phyloP scores from a whole-genome alignment of 1,140 invertebrate genomes.

The Plodia interpunctella region DNA sequence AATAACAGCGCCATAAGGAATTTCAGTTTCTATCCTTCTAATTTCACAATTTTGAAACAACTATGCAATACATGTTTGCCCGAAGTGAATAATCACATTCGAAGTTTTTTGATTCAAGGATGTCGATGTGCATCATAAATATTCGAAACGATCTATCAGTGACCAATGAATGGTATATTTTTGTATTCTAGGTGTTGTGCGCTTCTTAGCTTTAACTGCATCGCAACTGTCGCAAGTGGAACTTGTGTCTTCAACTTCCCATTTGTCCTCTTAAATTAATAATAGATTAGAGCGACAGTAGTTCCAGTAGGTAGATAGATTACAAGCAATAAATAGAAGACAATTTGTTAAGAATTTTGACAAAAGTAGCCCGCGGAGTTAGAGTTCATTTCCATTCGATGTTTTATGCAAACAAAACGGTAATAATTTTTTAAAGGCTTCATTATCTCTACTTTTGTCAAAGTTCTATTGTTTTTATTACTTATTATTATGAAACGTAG shows the following conservation, averaged over 20 bases:
- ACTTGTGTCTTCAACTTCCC: constrained; percentile 14
- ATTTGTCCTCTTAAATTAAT: constrained; percentile 3
- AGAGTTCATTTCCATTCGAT: not conserved
- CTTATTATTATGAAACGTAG: constrained; percentile 34
- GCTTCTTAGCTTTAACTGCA: constrained; percentile 29
- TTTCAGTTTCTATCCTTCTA: too few species aligned
- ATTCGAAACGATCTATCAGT: not conserved
- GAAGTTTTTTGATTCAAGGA: too few species aligned
- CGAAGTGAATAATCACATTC: too few species aligned
- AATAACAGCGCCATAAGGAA: too few species aligned
- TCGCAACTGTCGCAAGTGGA: constrained; percentile 20
- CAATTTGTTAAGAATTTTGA: constrained; percentile 56
- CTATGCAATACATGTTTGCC: too few species aligned
- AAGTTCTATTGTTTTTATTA: constrained; percentile 48
- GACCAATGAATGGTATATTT: constrained; percentile 37
- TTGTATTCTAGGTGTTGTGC: constrained; percentile 36
- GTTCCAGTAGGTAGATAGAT: constrained; percentile 51
- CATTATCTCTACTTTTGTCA: constrained; percentile 49
- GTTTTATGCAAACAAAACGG: not conserved
- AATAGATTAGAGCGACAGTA: constrained; percentile 26
- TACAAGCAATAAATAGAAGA: constrained; percentile 63
- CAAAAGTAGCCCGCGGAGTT: constrained; percentile 37
- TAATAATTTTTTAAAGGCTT: constrained; percentile 13
- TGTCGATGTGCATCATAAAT: not conserved
- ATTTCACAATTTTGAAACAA: too few species aligned